Percentiles rank a stretch among this genome's conserved stretches.
phyloP scores from a whole-genome alignment of 30 jellyfish, hydroid and myxozoan genomes.

The Calvadosia cruxmelitensis region DNA sequence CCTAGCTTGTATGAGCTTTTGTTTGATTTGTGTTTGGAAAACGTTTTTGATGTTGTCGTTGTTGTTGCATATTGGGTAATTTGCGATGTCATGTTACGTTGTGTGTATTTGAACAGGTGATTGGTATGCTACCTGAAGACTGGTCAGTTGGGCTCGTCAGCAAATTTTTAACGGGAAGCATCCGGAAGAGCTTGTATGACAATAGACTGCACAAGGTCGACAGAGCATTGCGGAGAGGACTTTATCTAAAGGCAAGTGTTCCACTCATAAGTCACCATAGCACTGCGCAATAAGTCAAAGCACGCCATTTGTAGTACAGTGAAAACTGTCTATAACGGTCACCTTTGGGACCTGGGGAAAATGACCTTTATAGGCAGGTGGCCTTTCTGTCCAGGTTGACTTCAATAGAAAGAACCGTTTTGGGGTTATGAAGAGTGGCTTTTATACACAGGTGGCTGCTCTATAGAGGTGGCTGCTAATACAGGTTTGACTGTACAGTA shows the following conservation, averaged over 20 bases:
- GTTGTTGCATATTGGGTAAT: too few relatives aligned
- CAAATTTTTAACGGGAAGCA: slow-evolving; percentile 56
- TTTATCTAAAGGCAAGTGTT: slow-evolving; percentile 27
- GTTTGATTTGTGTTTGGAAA: background rate
- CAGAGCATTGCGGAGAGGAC: slow-evolving; percentile 39
- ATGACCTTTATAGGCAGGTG: background rate
- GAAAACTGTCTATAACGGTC: background rate
- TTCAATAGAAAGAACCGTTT: too few relatives aligned
- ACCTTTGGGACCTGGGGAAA: background rate
- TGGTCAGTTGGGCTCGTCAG: slow-evolving; percentile 77
- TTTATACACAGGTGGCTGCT: too few relatives aligned
- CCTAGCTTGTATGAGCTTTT: background rate
- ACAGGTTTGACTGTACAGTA: too few relatives aligned
- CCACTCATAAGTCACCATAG: too few relatives aligned
- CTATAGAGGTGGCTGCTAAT: too few relatives aligned
- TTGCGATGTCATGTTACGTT: too few relatives aligned
- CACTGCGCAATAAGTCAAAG: background rate
- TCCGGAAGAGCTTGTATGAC: slow-evolving; percentile 43
- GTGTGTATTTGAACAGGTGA: too few relatives aligned
- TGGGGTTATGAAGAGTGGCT: too few relatives aligned
- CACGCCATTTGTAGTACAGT: background rate
- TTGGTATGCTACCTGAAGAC: slow-evolving; percentile 69
- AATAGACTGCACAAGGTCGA: slow-evolving; percentile 31
- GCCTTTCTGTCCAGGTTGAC: too few relatives aligned
- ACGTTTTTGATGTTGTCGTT: background rate